phyloP scores from a whole-genome alignment of 2,113 vertebrate genomes.

The Mus musculus region DNA sequence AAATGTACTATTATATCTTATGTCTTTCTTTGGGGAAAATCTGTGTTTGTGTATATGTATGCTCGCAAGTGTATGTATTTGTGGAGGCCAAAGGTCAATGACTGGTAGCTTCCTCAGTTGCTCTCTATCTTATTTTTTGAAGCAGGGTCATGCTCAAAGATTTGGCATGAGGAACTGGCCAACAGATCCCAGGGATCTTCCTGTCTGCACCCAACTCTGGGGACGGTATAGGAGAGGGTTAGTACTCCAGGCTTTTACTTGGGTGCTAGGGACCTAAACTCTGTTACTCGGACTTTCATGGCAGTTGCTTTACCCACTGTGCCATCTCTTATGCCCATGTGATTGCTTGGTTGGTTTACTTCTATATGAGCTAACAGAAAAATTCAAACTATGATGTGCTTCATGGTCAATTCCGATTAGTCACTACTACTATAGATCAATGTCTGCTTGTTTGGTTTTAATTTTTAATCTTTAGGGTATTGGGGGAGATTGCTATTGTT shows the following conservation, averaged over 20 bases:
- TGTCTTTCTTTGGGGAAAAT: neutral
- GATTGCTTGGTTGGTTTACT: neutral
- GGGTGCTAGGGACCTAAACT: too few relatives aligned
- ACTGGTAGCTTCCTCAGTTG: neutral
- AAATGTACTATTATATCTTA: constrained; percentile 12
- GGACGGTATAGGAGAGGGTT: neutral
- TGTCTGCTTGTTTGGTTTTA: neutral
- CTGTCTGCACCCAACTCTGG: too few relatives aligned
- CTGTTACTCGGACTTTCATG: neutral
- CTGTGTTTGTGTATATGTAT: too few relatives aligned
- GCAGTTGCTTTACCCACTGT: neutral
- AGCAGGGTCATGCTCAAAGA: neutral
- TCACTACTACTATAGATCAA: neutral
- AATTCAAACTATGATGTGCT: neutral
- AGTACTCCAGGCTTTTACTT: neutral
- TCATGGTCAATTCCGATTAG: neutral
- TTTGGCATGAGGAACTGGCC: neutral
- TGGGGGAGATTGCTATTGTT: neutral
- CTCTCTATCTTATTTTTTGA: neutral
- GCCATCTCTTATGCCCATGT: neutral
- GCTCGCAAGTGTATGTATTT: neutral
- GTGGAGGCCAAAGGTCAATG: neutral
- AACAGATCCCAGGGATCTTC: too few relatives aligned
- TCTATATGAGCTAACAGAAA: neutral
- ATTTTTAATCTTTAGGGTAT: neutral